Percentiles rank a stretch among this genome's conserved stretches.
Conservation (phyloP, 2,113 vertebrate genomes). For the Choloepus hoffmanni region DNA sequence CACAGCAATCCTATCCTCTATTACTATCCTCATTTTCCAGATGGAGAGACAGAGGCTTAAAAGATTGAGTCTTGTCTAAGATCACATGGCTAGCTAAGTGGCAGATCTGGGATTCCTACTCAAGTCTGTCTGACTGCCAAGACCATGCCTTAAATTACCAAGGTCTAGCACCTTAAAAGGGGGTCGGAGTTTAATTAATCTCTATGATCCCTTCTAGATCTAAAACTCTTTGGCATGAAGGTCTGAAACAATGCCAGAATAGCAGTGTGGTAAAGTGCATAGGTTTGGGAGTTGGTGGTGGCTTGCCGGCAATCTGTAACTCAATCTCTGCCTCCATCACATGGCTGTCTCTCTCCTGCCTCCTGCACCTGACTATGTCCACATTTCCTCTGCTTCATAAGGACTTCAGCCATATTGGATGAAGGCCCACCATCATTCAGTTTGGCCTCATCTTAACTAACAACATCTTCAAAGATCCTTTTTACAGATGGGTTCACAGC, state of each 20-base stretch:
- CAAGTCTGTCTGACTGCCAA: neutral
- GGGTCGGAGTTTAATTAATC: neutral
- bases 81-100: slow-evolving; percentile 21
- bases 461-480: no score
- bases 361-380: no score
- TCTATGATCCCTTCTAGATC: neutral
- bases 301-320: no score
- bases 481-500: no score
- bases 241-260: slow-evolving; percentile 20
- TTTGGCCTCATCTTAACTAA: no score
- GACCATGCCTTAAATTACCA: slow-evolving; percentile 14
- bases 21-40: slow-evolving; percentile 39
- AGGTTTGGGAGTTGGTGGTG: neutral
- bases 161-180: neutral
- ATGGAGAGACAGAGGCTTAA: slow-evolving; percentile 2
- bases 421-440: no score
- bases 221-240: neutral
- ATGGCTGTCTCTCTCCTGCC: no score
- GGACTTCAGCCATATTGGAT: no score
- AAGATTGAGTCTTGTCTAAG: neutral
- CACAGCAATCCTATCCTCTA: neutral
- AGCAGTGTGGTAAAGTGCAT: neutral
- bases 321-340: neutral
- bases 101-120: neutral
- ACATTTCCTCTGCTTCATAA: no score